A percentile compares a stretch with the other conserved stretches of the same genome.
Evolutionary conservation across 2,113 vertebrate species (phyloP).

Genomic region (Colaptes auratus): DNA sequence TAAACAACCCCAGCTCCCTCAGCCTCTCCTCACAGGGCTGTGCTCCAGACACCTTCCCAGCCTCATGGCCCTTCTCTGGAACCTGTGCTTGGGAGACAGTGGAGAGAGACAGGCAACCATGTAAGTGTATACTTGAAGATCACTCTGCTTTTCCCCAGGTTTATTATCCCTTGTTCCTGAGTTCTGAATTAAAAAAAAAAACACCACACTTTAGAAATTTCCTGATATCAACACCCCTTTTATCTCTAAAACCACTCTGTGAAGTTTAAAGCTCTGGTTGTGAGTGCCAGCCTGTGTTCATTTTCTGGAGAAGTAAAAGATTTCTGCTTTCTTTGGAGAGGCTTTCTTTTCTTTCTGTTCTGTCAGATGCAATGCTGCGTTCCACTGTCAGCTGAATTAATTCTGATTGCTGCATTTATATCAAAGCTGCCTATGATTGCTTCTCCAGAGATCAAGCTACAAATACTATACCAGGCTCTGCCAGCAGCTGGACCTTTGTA

Average conservation of each 20-base stretch:
- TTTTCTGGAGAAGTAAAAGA: neutral
- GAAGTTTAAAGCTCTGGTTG: neutral
- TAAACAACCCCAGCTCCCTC: too few species aligned
- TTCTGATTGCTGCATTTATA: conserved; percentile 49
- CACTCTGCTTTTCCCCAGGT: neutral
- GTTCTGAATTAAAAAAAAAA: neutral
- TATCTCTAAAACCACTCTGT: neutral
- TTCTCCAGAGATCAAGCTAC: neutral
- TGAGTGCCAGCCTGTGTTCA: neutral
- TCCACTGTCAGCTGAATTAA: conserved; percentile 26
- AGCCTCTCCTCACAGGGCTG: too few species aligned
- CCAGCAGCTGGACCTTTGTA: neutral
- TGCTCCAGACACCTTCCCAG: too few species aligned
- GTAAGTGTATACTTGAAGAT: neutral
- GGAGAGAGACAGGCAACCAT: neutral
- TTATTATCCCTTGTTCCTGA: neutral
- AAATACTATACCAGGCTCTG: neutral
- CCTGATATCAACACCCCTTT: neutral
- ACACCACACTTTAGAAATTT: neutral
- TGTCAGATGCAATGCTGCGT: neutral
- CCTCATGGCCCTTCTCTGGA: too few species aligned
- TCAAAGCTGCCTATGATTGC: neutral
- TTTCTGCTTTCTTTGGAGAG: neutral
- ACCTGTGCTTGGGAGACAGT: neutral
- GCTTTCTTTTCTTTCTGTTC: neutral